Evolutionary conservation across 2,797 vertebrate species (phyloP).

Genomic region (Rhadinocentrus ornatus): DNA sequence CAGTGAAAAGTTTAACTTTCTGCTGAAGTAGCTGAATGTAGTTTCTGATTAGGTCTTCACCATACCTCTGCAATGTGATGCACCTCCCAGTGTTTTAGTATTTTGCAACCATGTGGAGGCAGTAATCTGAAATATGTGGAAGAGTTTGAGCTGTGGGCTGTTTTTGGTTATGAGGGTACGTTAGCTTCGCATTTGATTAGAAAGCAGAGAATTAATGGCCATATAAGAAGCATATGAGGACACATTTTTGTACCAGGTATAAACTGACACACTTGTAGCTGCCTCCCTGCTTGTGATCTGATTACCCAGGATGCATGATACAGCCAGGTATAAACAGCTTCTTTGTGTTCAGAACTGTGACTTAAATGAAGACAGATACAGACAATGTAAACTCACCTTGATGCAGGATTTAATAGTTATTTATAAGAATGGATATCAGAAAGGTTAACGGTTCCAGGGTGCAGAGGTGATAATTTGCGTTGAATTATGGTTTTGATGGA

Average conservation of each 20-base stretch:
- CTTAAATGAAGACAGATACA: neutral
- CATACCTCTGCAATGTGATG: neutral
- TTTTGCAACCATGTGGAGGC: too few species aligned
- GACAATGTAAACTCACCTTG: neutral
- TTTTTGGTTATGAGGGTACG: neutral
- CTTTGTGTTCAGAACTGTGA: neutral
- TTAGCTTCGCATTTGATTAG: neutral
- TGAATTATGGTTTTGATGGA: neutral
- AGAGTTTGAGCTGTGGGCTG: too few species aligned
- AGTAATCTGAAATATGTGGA: too few species aligned
- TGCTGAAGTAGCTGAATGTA: neutral
- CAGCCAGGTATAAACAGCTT: neutral
- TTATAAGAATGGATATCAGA: constrained; percentile 4
- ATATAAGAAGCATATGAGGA: neutral
- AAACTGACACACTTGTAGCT: neutral
- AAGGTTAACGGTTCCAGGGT: constrained; percentile 15
- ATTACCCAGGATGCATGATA: neutral
- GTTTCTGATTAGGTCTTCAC: neutral
- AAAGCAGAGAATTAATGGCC: neutral
- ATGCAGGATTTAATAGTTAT: neutral
- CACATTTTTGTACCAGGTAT: neutral
- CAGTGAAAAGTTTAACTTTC: neutral
- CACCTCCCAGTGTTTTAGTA: neutral
- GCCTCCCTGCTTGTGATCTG: neutral
- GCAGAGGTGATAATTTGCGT: neutral